A percentile compares a stretch with the other conserved stretches of the same genome.
phyloP scores from a whole-genome alignment of 2,113 vertebrate species.

The Callocephalon fimbriatum region DNA sequence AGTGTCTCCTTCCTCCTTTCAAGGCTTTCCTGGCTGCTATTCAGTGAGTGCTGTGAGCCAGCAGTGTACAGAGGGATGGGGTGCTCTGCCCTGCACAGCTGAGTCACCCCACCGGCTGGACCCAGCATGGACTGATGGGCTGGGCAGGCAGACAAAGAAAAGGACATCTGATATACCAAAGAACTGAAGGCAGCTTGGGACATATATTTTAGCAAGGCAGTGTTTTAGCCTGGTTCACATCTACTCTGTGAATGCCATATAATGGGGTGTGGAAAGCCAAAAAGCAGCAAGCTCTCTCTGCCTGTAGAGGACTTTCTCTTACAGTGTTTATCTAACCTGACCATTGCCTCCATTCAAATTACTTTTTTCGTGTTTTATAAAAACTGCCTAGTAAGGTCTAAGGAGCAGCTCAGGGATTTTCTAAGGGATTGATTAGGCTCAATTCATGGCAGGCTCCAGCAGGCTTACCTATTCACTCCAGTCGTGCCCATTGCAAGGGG shows the following conservation, averaged over 20 bases:
- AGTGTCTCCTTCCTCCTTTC: neutral
- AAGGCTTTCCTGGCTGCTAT: neutral
- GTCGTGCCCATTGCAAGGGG: rapidly evolving
- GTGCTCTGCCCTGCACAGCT: neutral
- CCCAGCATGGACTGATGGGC: neutral
- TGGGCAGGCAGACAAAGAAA: neutral
- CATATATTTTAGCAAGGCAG: neutral
- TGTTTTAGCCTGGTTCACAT: neutral
- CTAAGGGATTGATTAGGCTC: neutral
- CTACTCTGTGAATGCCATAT: neutral
- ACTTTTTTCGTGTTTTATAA: neutral
- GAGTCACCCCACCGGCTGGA: neutral
- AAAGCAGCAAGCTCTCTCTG: neutral
- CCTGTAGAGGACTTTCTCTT: neutral
- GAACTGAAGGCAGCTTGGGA: neutral
- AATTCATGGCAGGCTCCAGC: neutral
- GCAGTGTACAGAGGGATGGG: neutral
- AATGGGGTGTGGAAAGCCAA: neutral
- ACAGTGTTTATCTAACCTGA: neutral
- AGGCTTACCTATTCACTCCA: neutral
- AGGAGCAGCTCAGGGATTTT: neutral
- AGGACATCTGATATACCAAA: neutral
- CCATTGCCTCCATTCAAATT: neutral
- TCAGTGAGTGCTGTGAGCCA: neutral
- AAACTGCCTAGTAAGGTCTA: neutral